Base-by-base conservation (phyloP, 2,888 invertebrate genomes). In the Lasioglossum lativentre region DNA sequence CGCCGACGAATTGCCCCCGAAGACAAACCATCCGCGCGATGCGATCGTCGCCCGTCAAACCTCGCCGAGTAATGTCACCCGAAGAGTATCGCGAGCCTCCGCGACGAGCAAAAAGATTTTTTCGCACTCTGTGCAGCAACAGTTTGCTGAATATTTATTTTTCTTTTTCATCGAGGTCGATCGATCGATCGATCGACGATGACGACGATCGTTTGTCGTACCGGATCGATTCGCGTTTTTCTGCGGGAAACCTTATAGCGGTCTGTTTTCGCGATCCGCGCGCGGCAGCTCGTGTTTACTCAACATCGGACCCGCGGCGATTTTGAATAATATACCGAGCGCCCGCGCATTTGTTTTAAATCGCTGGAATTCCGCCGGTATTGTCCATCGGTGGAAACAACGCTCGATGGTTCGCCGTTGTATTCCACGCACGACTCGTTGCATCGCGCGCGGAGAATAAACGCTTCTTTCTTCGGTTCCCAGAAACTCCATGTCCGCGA, bases 361-460 rank as follows among this genome's bases (percentile, higher is more conserved):
- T 89, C 85, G 86, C 86, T 93, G 93, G 94, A 94, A 94, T 94
- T 93, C 92, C 92, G 87, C 82, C 88, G 75, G 90, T 93, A 94
- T 94, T 94, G 94, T 94, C 90, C 92, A 80, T 74, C 83, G 47
- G 59, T 47, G 86, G 83, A 92, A 90, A 90, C 85, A 87, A 78
- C 74, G 79, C 80, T 71, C 86, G 75, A 75, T 76, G 63, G 82
- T 85, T 85, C 78, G 75, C 80, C 23, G 68, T 80, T 82, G 75
- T 73, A 66, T 75, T 73, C 70, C 83, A 75, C 34, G 74, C 83
- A 75, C 78, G 82, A 66, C 68, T 45, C 72, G 74, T 63, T 42
- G 78, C 76, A 52, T 78, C 82, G 83, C 82, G 83, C 82, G 80
- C 59, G 56, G 30, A 71, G 78, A 80, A 89, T 81, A 83, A 87